Conservation (phyloP, 2,113 vertebrate species). For the Ceyx cyanopectus region DNA sequence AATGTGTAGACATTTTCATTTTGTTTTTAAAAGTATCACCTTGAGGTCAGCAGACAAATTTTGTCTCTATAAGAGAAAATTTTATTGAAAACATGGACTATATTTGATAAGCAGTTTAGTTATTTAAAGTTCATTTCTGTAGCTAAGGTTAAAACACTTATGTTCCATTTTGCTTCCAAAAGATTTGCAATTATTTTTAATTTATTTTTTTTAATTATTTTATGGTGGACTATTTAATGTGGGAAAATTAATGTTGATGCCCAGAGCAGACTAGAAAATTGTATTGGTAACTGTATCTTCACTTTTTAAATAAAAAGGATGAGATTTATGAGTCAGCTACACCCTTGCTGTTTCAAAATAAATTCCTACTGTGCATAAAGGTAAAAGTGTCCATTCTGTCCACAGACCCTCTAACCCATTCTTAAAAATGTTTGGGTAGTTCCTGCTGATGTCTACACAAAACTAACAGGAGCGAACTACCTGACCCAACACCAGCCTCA, state of each 20-base stretch:
- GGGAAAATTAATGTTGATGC: background rate
- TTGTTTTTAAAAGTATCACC: background rate
- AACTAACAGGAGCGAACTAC: background rate
- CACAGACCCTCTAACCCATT: background rate
- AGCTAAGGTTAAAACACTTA: background rate
- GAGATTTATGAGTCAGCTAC: background rate
- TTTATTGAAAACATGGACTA: background rate
- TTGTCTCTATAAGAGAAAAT: slow-evolving; percentile 33
- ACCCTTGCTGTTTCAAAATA: background rate
- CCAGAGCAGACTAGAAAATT: background rate
- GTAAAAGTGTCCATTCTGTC: background rate
- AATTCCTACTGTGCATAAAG: background rate
- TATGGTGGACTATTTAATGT: background rate
- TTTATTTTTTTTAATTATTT: background rate
- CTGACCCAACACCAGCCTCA: background rate
- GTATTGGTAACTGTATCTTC: background rate
- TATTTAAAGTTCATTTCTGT: background rate
- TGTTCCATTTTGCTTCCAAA: background rate
- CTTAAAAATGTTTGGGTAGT: background rate
- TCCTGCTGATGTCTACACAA: background rate
- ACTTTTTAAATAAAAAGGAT: background rate
- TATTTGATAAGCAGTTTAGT: background rate
- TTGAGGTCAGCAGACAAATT: background rate
- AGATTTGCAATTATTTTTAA: background rate
- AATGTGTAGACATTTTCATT: background rate